phyloP scores from a whole-genome alignment of 2,888 invertebrate genomes.

The Ectemnius lituratus region DNA sequence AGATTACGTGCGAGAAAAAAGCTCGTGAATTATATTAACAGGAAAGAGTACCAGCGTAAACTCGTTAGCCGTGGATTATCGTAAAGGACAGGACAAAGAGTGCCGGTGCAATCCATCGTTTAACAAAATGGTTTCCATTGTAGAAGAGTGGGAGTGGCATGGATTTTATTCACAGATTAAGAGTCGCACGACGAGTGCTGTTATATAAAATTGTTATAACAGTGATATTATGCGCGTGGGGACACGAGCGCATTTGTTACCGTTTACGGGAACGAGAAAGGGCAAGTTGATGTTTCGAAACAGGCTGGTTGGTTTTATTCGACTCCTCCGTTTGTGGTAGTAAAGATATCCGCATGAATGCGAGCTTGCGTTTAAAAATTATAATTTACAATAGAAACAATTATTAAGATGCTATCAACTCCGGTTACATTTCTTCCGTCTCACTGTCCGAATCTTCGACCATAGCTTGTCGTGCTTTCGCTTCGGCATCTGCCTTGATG shows the following conservation, averaged over 20 bases:
- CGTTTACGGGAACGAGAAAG: background rate
- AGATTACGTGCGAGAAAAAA: constrained; percentile 4
- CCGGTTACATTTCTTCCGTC: constrained; percentile 84
- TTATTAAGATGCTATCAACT: constrained; percentile 22
- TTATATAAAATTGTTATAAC: constrained; percentile 2
- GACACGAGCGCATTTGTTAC: too few species aligned
- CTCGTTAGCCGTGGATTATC: constrained; percentile 58
- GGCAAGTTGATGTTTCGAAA: constrained; percentile 15
- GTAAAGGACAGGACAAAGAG: background rate
- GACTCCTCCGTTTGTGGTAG: constrained; percentile 16
- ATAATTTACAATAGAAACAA: constrained; percentile 56
- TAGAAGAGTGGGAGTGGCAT: background rate
- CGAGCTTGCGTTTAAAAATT: constrained; percentile 44
- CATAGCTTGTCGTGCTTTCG: constrained; percentile 91
- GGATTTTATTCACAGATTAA: constrained; percentile 2
- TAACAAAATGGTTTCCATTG: constrained; percentile 5
- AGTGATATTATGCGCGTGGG: too few species aligned
- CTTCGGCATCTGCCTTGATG: constrained; percentile 90
- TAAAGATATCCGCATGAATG: constrained; percentile 6
- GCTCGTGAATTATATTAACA: constrained; percentile 30
- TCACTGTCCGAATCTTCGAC: constrained; percentile 93
- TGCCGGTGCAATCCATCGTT: background rate
- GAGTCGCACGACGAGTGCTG: background rate
- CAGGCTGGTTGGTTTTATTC: constrained; percentile 38
- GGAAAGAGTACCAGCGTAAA: constrained; percentile 23